Evolutionary conservation across 2,888 invertebrate genomes (phyloP).

Genomic region (Lepidonotus clava): DNA sequence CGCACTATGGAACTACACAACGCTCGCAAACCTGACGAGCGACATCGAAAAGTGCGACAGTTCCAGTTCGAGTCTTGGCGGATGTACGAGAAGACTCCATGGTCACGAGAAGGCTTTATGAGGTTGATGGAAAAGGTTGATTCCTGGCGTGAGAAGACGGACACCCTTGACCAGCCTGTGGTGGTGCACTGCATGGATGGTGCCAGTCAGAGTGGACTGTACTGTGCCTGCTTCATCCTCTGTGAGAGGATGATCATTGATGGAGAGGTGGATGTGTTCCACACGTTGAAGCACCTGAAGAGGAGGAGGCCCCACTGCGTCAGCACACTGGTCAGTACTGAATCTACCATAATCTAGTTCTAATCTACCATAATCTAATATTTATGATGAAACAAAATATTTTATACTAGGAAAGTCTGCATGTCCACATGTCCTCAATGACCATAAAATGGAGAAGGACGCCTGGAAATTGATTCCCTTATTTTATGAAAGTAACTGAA

Average conservation of each 20-base stretch:
- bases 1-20: slow-evolving; percentile 70
- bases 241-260: slow-evolving; percentile 75
- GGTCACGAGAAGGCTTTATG: slow-evolving; percentile 74
- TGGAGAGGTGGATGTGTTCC: slow-evolving; percentile 77
- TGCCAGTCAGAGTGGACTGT: slow-evolving; percentile 77
- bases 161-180: slow-evolving; percentile 65
- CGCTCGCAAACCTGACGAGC: slow-evolving; percentile 67
- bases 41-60: slow-evolving; percentile 70
- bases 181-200: slow-evolving; percentile 78
- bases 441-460: not conserved
- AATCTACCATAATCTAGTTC: not conserved
- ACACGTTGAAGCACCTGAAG: slow-evolving; percentile 78
- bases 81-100: slow-evolving; percentile 73
- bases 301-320: slow-evolving; percentile 73
- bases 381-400: not conserved
- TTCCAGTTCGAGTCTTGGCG: slow-evolving; percentile 78
- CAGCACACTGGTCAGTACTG: slow-evolving; percentile 71
- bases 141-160: slow-evolving; percentile 70
- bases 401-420: not conserved
- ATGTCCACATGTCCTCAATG: not conserved
- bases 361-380: not conserved
- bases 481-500: no score
- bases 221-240: slow-evolving; percentile 71
- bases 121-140: slow-evolving; percentile 74
- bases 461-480: no score